Evolutionary conservation across 2,113 vertebrate species (phyloP), one percentile per base, ranked within the genome.

Genomic region (Struthidea cinerea): DNA sequence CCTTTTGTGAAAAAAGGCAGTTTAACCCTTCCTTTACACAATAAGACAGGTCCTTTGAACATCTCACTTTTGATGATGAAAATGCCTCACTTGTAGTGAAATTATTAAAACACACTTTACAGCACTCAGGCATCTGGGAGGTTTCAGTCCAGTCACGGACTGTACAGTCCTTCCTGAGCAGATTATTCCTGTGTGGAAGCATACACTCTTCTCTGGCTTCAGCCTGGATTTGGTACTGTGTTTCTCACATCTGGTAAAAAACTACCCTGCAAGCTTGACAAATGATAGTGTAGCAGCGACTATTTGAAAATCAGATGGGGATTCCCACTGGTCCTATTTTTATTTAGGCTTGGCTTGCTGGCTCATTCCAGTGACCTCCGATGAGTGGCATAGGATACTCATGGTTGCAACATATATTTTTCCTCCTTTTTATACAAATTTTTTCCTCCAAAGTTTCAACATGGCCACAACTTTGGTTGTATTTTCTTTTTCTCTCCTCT

Each of bases 11-110:
- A 61, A 69, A 89, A 92, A 67, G 17, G 12, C 65, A 82, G 33
- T n/a, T 93, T 82, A 53, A n/a, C 82, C 35, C 56, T 77, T 63
- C 30, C 46, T 70, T 82, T 56, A 28, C 50, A 35, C n/a, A 75
- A 17, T 24, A 60, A 64, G 44, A 30, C 11, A 17, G 37, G 21
- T 42, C 55, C 83, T 79, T 49, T 6, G 4, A 68, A 46, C 23
- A 8, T 41, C 37, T 73, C 0, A 0, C 35, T 46, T 84, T 55
- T 1, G 0, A n/a, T 69, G 53, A 69, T 4, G 4, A 17, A 67
- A 91, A 71, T 0, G 0, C 37, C 75, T 70, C 57, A 15, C 5
- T 68, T 55, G 27, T 24, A 37, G 17, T 73, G 70, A 55, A 76
- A 46, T 70, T 39, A 32, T 22, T 47, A 35, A 73, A 83, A 33